These are phyloP conservation scores for Chlorops oryzae DNA, from an alignment of 1,140 invertebrate species.

Conservation along the genomic window DNA sequence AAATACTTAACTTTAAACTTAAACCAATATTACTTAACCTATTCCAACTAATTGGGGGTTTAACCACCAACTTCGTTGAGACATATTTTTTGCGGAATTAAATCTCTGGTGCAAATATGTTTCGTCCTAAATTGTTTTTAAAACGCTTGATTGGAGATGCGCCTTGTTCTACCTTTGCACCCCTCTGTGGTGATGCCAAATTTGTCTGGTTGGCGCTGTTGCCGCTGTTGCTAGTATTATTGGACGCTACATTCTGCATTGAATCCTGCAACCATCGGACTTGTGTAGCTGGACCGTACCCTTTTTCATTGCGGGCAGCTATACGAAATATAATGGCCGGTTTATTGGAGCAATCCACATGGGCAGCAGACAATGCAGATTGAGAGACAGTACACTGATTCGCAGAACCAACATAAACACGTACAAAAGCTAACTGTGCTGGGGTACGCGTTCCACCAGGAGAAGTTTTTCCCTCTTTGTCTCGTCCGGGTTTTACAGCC, in stretches of 20 bases:
- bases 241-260: slow-evolving; percentile 6
- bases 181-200: slow-evolving; percentile 6
- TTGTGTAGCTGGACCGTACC: slow-evolving; percentile 98
- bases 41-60: too few relatives aligned
- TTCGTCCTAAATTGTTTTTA: background rate
- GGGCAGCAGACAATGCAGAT: slow-evolving; percentile 77
- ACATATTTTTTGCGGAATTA: background rate
- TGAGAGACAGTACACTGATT: slow-evolving; percentile 90
- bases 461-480: slow-evolving; percentile 29
- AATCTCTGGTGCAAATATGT: background rate
- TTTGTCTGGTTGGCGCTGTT: background rate
- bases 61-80: too few relatives aligned
- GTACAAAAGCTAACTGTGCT: slow-evolving; percentile 85
- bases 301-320: slow-evolving; percentile 96
- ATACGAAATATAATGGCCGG: slow-evolving; percentile 99
- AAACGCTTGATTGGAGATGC: slow-evolving; percentile 14
- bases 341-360: slow-evolving; percentile 93
- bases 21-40: too few relatives aligned
- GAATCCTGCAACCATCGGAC: slow-evolving; percentile 93
- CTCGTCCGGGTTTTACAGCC: slow-evolving; percentile 70
- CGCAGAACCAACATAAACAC: slow-evolving; percentile 92
- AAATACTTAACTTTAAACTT: too few relatives aligned
- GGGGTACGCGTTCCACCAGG: slow-evolving; percentile 40
- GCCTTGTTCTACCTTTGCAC: slow-evolving; percentile 8
- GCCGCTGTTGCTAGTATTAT: background rate